Percentiles rank a stretch among this genome's conserved stretches.
These are phyloP conservation scores for Schizopygopsis malacanthus DNA, from an alignment of 2,797 vertebrate genomes.

Conservation along the genomic window DNA sequence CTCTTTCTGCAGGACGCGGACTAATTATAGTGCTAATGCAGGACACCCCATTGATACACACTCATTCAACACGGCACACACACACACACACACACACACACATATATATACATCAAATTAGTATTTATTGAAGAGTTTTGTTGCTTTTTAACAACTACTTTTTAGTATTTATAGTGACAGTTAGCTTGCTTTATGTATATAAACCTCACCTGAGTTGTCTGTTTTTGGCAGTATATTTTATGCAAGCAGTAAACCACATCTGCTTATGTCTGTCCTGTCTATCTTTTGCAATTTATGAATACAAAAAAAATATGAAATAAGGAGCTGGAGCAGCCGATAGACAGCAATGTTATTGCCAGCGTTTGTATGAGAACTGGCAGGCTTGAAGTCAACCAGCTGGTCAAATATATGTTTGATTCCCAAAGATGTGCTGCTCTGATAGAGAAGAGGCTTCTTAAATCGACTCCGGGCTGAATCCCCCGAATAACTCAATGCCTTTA, in stretches of 20 bases:
- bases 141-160: neutral
- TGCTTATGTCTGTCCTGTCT: slow-evolving; percentile 11
- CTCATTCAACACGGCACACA: slow-evolving; percentile 78
- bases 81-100: slow-evolving; percentile 64
- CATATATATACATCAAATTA: neutral
- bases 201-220: neutral
- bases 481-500: slow-evolving; percentile 18
- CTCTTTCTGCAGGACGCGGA: slow-evolving; percentile 72
- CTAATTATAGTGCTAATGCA: slow-evolving; percentile 78
- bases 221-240: slow-evolving; percentile 21
- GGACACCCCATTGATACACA: slow-evolving; percentile 70
- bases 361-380: slow-evolving; percentile 53
- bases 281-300: slow-evolving; percentile 4
- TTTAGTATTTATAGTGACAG: neutral
- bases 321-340: slow-evolving; percentile 29
- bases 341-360: slow-evolving; percentile 50
- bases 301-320: slow-evolving; percentile 28
- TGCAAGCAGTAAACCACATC: slow-evolving; percentile 8
- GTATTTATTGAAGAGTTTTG: neutral
- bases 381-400: slow-evolving; percentile 60
- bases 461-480: slow-evolving; percentile 17
- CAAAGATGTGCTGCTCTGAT: slow-evolving; percentile 47
- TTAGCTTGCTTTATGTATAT: neutral
- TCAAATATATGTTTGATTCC: slow-evolving; percentile 59
- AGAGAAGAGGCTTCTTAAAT: slow-evolving; percentile 31